Percentiles rank a stretch among this genome's conserved stretches.
Evolutionary conservation across 92 coral and sea anemone species (phyloP).

Genomic region (Zoanthus solanderi): DNA sequence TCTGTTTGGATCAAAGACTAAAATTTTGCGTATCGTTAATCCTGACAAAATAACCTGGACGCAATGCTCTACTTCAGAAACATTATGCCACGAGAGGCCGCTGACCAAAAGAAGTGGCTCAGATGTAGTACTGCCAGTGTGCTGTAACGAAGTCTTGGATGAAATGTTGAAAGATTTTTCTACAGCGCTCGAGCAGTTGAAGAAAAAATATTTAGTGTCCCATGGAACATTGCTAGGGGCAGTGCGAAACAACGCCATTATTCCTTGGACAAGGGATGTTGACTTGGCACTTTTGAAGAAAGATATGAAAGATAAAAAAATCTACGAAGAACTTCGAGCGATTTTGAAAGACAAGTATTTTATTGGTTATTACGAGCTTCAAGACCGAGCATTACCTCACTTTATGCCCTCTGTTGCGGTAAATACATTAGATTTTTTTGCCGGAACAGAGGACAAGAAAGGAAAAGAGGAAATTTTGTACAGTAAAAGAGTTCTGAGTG

Average conservation of each 20-base stretch:
- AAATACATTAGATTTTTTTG: slow-evolving; percentile 1
- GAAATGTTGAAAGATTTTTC: slow-evolving; percentile 29
- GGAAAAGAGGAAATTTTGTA: slow-evolving; percentile 30
- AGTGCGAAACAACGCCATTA: slow-evolving; percentile 32
- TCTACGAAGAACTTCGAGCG: slow-evolving; percentile 8
- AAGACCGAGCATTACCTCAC: slow-evolving; percentile 40
- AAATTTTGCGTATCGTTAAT: slow-evolving; percentile 15
- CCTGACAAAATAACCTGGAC: slow-evolving; percentile 42
- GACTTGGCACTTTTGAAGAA: slow-evolving; percentile 14
- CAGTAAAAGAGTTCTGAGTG: slow-evolving; percentile 18
- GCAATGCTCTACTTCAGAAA: slow-evolving; percentile 34
- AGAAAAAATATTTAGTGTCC: slow-evolving; percentile 23
- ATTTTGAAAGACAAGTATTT: not conserved
- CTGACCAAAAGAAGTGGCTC: slow-evolving; percentile 3
- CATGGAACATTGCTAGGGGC: slow-evolving; percentile 46
- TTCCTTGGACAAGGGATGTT: slow-evolving; percentile 39
- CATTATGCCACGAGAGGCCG: slow-evolving; percentile 33
- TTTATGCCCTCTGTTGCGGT: slow-evolving; percentile 33
- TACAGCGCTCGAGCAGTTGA: slow-evolving; percentile 11
- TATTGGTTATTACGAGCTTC: slow-evolving; percentile 33
- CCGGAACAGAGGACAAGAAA: slow-evolving; percentile 28
- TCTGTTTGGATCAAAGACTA: slow-evolving; percentile 4
- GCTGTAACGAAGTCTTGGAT: slow-evolving; percentile 34
- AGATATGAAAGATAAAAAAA: slow-evolving; percentile 2
- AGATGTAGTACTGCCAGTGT: slow-evolving; percentile 20